Evolutionary conservation across 2,113 vertebrate species (phyloP).

Genomic region (Neofelis nebulosa): DNA sequence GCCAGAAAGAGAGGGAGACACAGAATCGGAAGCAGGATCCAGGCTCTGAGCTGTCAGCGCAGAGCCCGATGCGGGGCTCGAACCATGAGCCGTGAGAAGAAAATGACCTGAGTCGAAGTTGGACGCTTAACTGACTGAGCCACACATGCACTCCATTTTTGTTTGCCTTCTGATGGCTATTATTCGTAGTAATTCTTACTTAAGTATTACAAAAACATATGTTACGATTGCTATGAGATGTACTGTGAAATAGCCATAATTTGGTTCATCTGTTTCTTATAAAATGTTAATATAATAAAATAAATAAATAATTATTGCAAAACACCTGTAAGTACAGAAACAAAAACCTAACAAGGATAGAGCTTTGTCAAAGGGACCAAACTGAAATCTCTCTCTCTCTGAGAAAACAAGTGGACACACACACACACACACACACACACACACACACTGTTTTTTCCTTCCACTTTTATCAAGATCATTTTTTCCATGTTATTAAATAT

Average conservation of each 20-base stretch:
- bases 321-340: not conserved
- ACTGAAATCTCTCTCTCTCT: not conserved
- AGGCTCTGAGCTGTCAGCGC: no score
- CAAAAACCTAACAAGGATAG: constrained; percentile 22
- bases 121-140: no score
- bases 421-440: not conserved
- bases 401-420: not conserved
- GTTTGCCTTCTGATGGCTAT: not conserved
- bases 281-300: constrained; percentile 12
- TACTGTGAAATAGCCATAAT: not conserved
- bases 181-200: not conserved
- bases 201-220: not conserved
- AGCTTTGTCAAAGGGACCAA: constrained; percentile 3
- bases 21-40: no score
- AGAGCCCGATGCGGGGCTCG: no score
- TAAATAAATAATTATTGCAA: not conserved
- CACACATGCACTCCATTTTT: not conserved
- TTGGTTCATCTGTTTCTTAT: not conserved
- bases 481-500: not conserved
- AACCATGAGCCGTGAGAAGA: no score
- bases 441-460: not conserved
- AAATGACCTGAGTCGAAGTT: no score
- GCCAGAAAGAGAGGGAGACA: no score
- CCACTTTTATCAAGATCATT: not conserved
- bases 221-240: not conserved